Evolutionary conservation across 1,140 invertebrate species (phyloP).

Genomic region (Scylla paramamosain): DNA sequence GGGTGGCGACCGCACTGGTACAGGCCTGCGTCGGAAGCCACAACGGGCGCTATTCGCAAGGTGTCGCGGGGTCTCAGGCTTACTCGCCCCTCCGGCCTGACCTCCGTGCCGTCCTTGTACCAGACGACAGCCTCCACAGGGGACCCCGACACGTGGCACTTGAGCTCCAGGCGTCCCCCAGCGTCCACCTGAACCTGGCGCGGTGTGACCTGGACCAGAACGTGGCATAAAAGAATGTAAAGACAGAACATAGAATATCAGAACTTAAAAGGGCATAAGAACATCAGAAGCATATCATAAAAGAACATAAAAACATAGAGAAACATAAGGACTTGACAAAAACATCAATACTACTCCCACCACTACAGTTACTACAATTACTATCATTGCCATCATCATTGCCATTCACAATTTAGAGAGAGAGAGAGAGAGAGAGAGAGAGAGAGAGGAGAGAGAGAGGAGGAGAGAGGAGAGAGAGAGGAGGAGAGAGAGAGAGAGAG

Average conservation of each 20-base stretch:
- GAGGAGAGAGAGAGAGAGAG: too few relatives aligned
- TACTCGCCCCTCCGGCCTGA: conserved; percentile 35
- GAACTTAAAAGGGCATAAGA: neutral
- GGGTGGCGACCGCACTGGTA: conserved; percentile 60
- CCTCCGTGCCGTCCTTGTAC: conserved; percentile 52
- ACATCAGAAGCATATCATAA: neutral
- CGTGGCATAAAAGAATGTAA: neutral
- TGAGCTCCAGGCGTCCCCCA: conserved; percentile 48
- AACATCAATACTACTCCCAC: too few relatives aligned
- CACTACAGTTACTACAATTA: too few relatives aligned
- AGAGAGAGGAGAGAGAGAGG: too few relatives aligned
- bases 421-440: too few relatives aligned
- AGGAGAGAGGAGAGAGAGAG: too few relatives aligned
- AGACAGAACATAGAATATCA: conserved; percentile 6
- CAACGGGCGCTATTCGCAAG: neutral
- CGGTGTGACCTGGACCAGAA: conserved; percentile 39
- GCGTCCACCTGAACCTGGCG: conserved; percentile 55
- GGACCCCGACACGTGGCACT: conserved; percentile 54
- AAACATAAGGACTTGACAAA: too few relatives aligned
- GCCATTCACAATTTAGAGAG: too few relatives aligned
- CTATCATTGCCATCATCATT: too few relatives aligned
- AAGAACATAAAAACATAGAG: neutral
- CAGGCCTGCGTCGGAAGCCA: conserved; percentile 53
- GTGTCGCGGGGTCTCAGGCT: conserved; percentile 39
- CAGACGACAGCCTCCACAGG: conserved; percentile 70